Percentiles rank a stretch among this genome's conserved stretches.
These are phyloP conservation scores for Stenolophus ochropezus DNA, from an alignment of 2,888 invertebrate species.

Conservation along the genomic window DNA sequence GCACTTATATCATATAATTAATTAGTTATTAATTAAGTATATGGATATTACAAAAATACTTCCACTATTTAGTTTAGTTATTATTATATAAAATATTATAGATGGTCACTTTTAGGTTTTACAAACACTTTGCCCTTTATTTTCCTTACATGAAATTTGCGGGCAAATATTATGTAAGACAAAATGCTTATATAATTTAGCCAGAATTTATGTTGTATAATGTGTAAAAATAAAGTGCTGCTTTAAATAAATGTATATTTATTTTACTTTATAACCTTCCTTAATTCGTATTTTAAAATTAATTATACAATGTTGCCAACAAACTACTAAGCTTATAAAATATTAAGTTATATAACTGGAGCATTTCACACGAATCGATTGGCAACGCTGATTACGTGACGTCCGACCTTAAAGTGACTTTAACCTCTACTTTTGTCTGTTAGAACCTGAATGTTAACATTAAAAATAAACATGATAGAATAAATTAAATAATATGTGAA, in stretches of 20 bases:
- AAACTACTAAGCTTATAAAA: not conserved
- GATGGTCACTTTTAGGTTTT: conserved; percentile 39
- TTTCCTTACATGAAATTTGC: conserved; percentile 55
- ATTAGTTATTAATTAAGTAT: conserved; percentile 24
- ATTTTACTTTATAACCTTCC: not conserved
- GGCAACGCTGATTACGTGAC: conserved; percentile 18
- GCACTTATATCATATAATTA: conserved; percentile 41
- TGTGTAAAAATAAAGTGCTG: conserved; percentile 41
- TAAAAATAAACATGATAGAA: conserved; percentile 25
- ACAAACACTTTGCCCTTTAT: not conserved
- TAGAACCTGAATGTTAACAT: not conserved
- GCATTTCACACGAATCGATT: not conserved
- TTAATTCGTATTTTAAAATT: not conserved
- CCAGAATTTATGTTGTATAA: conserved; percentile 32
- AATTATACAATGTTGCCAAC: conserved; percentile 13
- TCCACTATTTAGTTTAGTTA: conserved; percentile 50
- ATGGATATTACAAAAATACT: conserved; percentile 30
- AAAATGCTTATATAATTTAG: conserved; percentile 25
- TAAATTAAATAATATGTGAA: not conserved
- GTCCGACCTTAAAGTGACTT: conserved; percentile 44
- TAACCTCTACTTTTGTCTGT: conserved; percentile 26
- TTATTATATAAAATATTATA: conserved; percentile 37
- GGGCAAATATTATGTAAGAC: conserved; percentile 57
- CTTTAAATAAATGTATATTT: not conserved
- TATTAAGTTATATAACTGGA: not conserved